These are phyloP conservation scores for Malachius bipustulatus DNA, from an alignment of 2,888 invertebrate genomes.

Conservation along the genomic window DNA sequence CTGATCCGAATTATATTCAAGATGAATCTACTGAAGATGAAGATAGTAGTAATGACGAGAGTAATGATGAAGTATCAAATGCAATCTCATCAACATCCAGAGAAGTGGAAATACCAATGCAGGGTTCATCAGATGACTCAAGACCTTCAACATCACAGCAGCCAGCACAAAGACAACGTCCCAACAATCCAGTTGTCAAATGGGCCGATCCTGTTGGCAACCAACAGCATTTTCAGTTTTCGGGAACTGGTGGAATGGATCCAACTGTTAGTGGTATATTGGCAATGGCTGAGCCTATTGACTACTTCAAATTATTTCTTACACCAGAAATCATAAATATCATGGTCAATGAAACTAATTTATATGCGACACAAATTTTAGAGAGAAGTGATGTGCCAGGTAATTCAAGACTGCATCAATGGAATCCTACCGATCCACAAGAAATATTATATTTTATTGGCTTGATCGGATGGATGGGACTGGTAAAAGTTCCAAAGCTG, in stretches of 20 bases:
- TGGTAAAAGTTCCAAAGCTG: no score
- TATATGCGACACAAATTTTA: conserved; percentile 2
- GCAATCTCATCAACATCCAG: no score
- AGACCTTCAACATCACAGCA: conserved; percentile 1
- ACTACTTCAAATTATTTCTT: conserved; percentile 3
- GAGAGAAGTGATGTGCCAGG: no score
- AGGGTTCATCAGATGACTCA: conserved; percentile 2
- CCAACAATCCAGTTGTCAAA: neutral
- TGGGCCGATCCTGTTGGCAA: conserved; percentile 4
- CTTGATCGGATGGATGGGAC: no score
- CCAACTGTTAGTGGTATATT: conserved; percentile 5
- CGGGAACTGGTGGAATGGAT: conserved; percentile 3
- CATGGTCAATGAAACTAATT: conserved; percentile 3
- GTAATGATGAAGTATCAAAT: no score
- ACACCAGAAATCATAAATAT: conserved; percentile 3
- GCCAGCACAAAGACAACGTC: neutral
- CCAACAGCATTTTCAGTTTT: conserved; percentile 5
- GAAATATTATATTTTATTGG: no score
- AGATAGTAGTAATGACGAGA: no score
- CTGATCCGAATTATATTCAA: no score
- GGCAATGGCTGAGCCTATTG: conserved; percentile 7
- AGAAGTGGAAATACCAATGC: no score
- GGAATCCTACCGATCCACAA: no score
- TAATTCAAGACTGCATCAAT: no score
- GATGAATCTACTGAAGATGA: no score